Base-by-base conservation (phyloP, 2,113 vertebrate species). In the Salvelinus sp. region DNA sequence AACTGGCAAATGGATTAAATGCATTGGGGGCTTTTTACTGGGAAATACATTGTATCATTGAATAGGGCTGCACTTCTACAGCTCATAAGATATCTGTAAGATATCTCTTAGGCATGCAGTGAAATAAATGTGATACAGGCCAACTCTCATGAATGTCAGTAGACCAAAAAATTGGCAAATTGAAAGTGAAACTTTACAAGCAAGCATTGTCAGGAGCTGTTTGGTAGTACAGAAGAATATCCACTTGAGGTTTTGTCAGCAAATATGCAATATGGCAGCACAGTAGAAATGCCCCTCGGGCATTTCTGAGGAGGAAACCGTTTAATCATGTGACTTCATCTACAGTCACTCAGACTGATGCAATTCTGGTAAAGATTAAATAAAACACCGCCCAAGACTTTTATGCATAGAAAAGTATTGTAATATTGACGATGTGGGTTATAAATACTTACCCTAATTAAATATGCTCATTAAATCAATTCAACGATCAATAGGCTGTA, bases 241-340 rank as follows among this genome's bases (percentile, higher is more conserved):
- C 22, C 64, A 28, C n/a, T 30, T 27, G 22, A 28, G 64, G 64
- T 66, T 66, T 66, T 14, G 25, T 66, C 64, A 14, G 23, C 22
- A 66, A 30, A 66, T 28, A 66, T 28, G 2, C 12, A 28, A 27
- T 18, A 66, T 12, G 22, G 23, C 63, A 25, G 6, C 63, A 14
- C 63, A 14, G 63, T 65, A 27, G 6, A 23, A 23, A 23, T 23
- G 16, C 12, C 25, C 63, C 63, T 65, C 25, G 58, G 58, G 3
- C 58, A 62, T 66, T 65, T 3, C 23, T 14, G 64, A 66, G 13
- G 28, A n/a, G 4, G 65, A 33, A 38, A 38, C 18, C 4, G 9
- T 66, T 65, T 12, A 23, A 65, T 68, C 66, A 44, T 44, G 66
- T 68, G 66, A 38, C 30, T 44, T 38, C 27, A 38, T 68, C 66